phyloP scores from a whole-genome alignment of 2,113 vertebrate genomes.

The Falco punctatus region DNA sequence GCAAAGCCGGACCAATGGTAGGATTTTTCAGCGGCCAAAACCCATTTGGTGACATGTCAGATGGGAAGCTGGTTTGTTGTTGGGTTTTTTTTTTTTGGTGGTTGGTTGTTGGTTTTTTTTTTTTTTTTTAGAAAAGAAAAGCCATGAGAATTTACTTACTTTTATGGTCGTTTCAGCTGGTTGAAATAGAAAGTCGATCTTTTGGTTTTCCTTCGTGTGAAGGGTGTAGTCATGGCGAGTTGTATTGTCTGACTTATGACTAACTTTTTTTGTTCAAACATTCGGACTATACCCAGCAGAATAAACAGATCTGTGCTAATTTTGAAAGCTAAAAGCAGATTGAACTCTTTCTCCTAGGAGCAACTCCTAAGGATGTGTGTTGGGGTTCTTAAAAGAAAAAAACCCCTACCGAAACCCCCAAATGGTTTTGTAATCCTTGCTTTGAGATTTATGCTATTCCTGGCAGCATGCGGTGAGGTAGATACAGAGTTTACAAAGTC shows the following conservation, averaged over 20 bases:
- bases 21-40: not conserved
- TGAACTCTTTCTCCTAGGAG: not conserved
- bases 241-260: slow-evolving; percentile 31
- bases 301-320: not conserved
- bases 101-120: too few relatives aligned
- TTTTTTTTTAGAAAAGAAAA: not conserved
- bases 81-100: not conserved
- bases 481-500: slow-evolving; percentile 11
- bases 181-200: not conserved
- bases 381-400: not conserved
- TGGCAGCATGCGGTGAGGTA: slow-evolving; percentile 20
- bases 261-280: slow-evolving; percentile 37
- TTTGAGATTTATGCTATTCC: slow-evolving; percentile 29
- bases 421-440: slow-evolving; percentile 13
- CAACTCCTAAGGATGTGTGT: not conserved
- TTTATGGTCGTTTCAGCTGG: not conserved
- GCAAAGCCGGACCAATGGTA: not conserved
- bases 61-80: not conserved
- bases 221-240: not conserved
- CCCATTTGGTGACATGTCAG: not conserved
- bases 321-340: not conserved
- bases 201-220: not conserved
- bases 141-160: not conserved
- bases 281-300: not conserved
- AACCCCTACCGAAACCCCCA: not conserved